phyloP scores from a whole-genome alignment of 2,888 invertebrate species.

The Lithophane leautieri region DNA sequence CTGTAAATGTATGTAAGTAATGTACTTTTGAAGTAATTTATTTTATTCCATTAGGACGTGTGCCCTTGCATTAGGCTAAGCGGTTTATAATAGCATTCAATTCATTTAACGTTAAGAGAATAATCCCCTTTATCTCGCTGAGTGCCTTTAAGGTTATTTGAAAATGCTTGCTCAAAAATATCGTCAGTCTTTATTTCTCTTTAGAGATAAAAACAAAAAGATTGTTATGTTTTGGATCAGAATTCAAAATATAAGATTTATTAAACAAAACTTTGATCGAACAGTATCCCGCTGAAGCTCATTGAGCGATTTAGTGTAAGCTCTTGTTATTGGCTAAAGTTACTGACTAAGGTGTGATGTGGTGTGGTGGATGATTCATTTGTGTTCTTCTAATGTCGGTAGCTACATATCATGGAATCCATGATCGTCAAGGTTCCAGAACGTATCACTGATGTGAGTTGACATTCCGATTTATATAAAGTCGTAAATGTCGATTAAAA shows the following conservation, averaged over 20 bases:
- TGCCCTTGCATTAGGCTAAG: constrained; percentile 45
- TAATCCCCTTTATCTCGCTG: constrained; percentile 46
- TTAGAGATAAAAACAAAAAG: constrained; percentile 16
- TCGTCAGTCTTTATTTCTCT: constrained; percentile 12
- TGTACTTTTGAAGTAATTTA: constrained; percentile 25
- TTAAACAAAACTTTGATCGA: constrained; percentile 13
- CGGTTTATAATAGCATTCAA: constrained; percentile 49
- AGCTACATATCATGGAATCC: neutral
- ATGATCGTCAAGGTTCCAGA: constrained; percentile 1
- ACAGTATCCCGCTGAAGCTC: neutral
- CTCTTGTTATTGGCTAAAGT: constrained; percentile 1
- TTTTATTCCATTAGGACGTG: constrained; percentile 40
- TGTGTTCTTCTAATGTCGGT: neutral
- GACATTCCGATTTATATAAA: neutral
- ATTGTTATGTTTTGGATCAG: constrained; percentile 1
- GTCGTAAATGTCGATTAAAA: constrained; percentile 1
- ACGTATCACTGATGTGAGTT: neutral
- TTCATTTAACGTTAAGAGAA: constrained; percentile 45
- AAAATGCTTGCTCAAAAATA: constrained; percentile 41
- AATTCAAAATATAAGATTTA: constrained; percentile 8
- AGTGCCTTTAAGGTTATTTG: constrained; percentile 40
- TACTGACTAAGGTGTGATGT: neutral
- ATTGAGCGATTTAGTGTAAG: neutral
- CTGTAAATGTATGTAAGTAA: constrained; percentile 21
- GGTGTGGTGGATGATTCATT: neutral